Conservation (phyloP, 2,797 vertebrate species). For the Fistularia tabacaria region DNA sequence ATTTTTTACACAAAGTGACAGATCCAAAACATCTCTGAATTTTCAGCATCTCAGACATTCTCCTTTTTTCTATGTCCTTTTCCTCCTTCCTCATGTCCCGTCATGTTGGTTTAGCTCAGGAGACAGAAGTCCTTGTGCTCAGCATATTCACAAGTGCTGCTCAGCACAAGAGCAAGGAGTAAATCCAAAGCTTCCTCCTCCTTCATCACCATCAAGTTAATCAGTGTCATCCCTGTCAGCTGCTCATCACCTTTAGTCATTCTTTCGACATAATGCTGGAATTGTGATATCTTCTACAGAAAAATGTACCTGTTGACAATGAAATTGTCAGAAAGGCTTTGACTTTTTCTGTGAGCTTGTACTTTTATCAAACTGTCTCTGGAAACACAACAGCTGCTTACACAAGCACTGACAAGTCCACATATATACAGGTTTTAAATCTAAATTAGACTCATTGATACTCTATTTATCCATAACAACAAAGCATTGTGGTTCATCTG, state of each 20-base stretch:
- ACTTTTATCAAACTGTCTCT: too few species aligned
- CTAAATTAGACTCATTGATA: too few species aligned
- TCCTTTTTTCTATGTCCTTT: conserved; percentile 2
- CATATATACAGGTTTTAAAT: too few species aligned
- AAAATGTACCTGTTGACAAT: too few species aligned
- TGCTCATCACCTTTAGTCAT: conserved; percentile 28
- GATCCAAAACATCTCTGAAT: neutral
- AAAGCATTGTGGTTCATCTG: too few species aligned
- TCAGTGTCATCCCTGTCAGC: conserved; percentile 34
- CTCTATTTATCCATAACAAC: too few species aligned
- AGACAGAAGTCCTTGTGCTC: conserved; percentile 33
- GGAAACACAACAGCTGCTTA: too few species aligned
- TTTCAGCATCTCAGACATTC: neutral
- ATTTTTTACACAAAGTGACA: conserved; percentile 8
- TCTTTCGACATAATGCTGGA: conserved; percentile 3
- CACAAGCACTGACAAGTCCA: too few species aligned
- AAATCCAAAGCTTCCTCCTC: neutral
- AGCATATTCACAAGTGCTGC: conserved; percentile 35
- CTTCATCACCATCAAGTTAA: conserved; percentile 11
- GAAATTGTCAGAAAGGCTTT: too few species aligned
- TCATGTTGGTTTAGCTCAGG: conserved; percentile 47
- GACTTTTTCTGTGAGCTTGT: too few species aligned
- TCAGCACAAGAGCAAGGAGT: conserved; percentile 42
- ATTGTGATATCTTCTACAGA: conserved; percentile 30
- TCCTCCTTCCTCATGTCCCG: conserved; percentile 12